Conservation (phyloP, 2,888 invertebrate species). For the Cephonodes hylas region DNA sequence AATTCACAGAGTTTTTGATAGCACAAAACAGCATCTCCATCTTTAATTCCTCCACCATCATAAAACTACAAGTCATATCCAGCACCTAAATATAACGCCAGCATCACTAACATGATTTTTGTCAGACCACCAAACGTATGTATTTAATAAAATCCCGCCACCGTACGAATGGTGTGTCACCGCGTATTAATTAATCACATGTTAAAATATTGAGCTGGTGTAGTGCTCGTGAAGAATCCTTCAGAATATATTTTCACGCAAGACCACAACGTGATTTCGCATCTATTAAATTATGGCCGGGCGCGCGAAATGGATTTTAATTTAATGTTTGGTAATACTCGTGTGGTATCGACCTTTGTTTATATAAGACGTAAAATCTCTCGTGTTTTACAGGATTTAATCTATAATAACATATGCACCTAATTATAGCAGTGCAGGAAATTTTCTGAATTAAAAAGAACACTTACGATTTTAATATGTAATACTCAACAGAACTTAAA, state of each 20-base stretch:
- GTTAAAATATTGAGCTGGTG: conserved; percentile 46
- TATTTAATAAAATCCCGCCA: conserved; percentile 63
- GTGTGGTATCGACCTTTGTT: not conserved
- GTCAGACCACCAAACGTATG: conserved; percentile 64
- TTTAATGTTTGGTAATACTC: not conserved
- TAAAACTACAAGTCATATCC: conserved; percentile 25
- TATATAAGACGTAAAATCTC: not conserved
- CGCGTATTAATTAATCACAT: conserved; percentile 66
- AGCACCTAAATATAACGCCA: conserved; percentile 27
- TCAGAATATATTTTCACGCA: conserved; percentile 6
- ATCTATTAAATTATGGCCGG: not conserved
- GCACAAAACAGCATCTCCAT: no score
- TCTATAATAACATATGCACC: not conserved
- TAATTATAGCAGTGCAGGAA: no score
- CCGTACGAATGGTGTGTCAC: conserved; percentile 60
- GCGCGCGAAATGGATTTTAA: not conserved
- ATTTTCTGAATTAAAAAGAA: no score
- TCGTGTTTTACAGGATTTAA: not conserved
- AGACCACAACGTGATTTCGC: not conserved
- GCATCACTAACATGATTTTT: conserved; percentile 61
- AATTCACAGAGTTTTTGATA: no score
- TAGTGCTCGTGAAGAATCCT: conserved; percentile 2
- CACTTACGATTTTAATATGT: no score
- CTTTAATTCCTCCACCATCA: no score
- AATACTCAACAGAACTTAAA: no score